phyloP scores from a whole-genome alignment of 64 coral and sea anemone genomes.

The Dendronephthya gigantea region DNA sequence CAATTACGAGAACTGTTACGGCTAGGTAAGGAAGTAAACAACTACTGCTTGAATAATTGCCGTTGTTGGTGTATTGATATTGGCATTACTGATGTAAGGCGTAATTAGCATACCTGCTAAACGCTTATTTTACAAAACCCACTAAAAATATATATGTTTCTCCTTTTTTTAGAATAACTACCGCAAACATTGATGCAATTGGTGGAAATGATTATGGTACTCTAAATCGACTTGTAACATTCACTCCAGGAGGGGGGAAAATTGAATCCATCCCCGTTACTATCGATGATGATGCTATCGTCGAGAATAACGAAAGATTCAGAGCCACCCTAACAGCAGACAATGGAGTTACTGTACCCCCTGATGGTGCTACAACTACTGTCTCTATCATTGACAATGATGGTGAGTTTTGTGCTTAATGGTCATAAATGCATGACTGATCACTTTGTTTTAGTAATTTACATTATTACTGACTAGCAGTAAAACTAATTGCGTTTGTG shows the following conservation, averaged over 20 bases:
- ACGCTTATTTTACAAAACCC: not conserved
- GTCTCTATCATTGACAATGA: not conserved
- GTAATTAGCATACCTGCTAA: not conserved
- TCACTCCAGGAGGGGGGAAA: not conserved
- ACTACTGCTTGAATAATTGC: no score
- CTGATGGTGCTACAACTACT: not conserved
- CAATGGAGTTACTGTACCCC: not conserved
- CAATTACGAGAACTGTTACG: not conserved
- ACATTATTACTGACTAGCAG: not conserved
- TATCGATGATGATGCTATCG: not conserved
- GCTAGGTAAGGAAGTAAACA: not conserved
- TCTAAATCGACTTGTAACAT: not conserved
- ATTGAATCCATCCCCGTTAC: not conserved
- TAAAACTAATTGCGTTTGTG: not conserved
- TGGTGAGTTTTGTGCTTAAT: no score
- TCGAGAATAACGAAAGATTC: not conserved
- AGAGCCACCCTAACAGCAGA: not conserved
- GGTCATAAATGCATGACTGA: no score
- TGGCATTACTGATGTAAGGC: no score
- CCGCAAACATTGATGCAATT: not conserved
- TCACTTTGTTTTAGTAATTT: no score
- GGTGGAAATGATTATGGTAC: not conserved
- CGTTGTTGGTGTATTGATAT: no score
- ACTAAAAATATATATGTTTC: not conserved
- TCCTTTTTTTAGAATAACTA: not conserved